phyloP scores from a whole-genome alignment of 2,113 vertebrate species.

The Muntiacus muntjak region DNA sequence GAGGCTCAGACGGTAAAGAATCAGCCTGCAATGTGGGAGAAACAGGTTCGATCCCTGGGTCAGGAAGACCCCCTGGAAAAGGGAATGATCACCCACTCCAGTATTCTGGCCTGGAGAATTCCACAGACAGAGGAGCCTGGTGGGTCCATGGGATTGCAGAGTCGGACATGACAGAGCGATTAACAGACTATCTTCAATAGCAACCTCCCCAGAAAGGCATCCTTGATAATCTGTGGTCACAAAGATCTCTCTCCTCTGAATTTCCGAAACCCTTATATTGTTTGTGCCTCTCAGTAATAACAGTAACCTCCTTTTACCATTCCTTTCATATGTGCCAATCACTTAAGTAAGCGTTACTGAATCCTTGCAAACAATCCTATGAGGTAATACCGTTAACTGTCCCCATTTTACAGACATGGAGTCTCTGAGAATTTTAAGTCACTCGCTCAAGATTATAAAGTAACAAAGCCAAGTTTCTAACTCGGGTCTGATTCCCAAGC shows the following conservation, averaged over 20 bases:
- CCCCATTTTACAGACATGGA: not conserved
- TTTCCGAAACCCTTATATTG: not conserved
- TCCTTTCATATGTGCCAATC: not conserved
- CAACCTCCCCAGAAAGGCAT: not conserved
- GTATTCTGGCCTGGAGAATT: not conserved
- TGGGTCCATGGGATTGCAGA: not conserved
- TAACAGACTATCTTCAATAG: not conserved
- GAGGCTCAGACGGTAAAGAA: not conserved
- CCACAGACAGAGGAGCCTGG: not conserved
- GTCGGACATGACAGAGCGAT: not conserved
- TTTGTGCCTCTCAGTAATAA: not conserved
- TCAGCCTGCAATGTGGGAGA: not conserved
- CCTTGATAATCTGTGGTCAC: not conserved
- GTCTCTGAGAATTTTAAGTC: not conserved
- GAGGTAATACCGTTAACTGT: not conserved
- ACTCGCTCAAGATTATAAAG: not conserved
- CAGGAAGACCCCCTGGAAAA: not conserved
- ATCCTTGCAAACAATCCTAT: not conserved
- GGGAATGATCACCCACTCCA: not conserved
- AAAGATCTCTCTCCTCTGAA: not conserved
- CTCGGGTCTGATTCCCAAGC: not conserved
- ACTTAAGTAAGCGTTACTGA: not conserved
- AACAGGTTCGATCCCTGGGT: not conserved
- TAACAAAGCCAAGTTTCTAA: conserved; percentile 13
- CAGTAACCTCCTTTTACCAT: not conserved